A percentile compares a stretch with the other conserved stretches of the same genome.
phyloP scores from a whole-genome alignment of 2,888 invertebrate genomes.

The Drosophila diplacantha region DNA sequence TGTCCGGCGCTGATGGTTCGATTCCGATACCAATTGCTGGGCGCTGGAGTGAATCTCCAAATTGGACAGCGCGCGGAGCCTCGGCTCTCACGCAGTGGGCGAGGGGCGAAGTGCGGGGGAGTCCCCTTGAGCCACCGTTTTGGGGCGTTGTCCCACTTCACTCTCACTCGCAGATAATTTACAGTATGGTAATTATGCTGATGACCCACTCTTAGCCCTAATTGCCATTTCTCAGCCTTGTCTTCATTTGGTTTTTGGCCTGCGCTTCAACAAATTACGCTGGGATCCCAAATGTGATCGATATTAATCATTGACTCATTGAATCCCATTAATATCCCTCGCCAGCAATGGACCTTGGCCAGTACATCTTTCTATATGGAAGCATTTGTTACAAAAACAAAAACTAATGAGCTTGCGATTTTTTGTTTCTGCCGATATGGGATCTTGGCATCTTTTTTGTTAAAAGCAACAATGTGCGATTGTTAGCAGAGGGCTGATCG shows the following conservation, averaged over 20 bases:
- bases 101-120: background rate
- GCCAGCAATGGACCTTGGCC: conserved; percentile 48
- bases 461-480: conserved; percentile 29
- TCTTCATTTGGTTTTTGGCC: conserved; percentile 30
- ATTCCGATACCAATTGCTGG: conserved; percentile 40
- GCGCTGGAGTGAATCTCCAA: conserved; percentile 29
- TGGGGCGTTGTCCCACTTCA: conserved; percentile 55
- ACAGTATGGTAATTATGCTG: conserved; percentile 59
- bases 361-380: conserved; percentile 45
- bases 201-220: conserved; percentile 60
- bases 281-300: conserved; percentile 36
- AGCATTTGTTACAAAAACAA: conserved; percentile 37
- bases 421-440: conserved; percentile 47
- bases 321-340: conserved; percentile 42
- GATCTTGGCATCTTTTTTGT: conserved; percentile 35
- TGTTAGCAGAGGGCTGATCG: conserved; percentile 26
- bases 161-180: conserved; percentile 45
- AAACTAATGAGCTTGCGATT: conserved; percentile 63
- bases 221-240: conserved; percentile 48
- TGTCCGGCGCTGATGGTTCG: conserved; percentile 43
- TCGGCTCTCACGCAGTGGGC: conserved; percentile 40
- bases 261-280: conserved; percentile 48
- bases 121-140: conserved; percentile 57
- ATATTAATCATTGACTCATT: conserved; percentile 35
- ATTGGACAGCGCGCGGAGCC: conserved; percentile 18